These are phyloP conservation scores for Sciaenops ocellatus DNA, from an alignment of 2,797 vertebrate genomes.

Conservation along the genomic window DNA sequence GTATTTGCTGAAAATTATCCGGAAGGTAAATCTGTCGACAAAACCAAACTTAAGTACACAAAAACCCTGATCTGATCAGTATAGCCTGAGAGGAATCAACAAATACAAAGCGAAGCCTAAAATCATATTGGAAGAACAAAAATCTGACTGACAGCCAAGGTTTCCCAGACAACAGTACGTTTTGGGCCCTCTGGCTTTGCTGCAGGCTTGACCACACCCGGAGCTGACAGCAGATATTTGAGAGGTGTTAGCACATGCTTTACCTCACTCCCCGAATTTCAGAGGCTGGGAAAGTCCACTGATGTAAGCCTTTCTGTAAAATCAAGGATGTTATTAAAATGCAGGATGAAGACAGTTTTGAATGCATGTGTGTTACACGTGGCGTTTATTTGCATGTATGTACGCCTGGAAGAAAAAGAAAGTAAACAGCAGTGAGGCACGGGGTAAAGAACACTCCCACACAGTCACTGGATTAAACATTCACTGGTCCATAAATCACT, in stretches of 20 bases:
- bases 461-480: constrained; percentile 34
- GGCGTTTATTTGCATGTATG: not conserved
- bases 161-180: constrained; percentile 43
- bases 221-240: constrained; percentile 29
- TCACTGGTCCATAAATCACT: constrained; percentile 1
- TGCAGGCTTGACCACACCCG: constrained; percentile 57
- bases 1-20: constrained; percentile 16
- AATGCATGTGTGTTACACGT: not conserved
- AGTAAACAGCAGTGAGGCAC: not conserved
- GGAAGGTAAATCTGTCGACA: not conserved
- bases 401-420: not conserved
- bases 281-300: constrained; percentile 89
- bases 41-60: constrained; percentile 47
- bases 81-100: constrained; percentile 22
- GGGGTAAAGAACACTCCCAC: constrained; percentile 16
- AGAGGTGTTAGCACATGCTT: constrained; percentile 60
- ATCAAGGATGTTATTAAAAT: constrained; percentile 14
- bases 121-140: constrained; percentile 33
- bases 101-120: constrained; percentile 38
- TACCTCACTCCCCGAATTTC: constrained; percentile 93
- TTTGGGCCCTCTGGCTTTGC: constrained; percentile 34
- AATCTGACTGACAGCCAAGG: constrained; percentile 36
- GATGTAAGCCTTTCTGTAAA: constrained; percentile 86
- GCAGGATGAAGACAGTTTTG: not conserved
- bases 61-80: constrained; percentile 5